These are phyloP conservation scores for Morone chrysops DNA, from an alignment of 2,113 vertebrate species.

Conservation along the genomic window DNA sequence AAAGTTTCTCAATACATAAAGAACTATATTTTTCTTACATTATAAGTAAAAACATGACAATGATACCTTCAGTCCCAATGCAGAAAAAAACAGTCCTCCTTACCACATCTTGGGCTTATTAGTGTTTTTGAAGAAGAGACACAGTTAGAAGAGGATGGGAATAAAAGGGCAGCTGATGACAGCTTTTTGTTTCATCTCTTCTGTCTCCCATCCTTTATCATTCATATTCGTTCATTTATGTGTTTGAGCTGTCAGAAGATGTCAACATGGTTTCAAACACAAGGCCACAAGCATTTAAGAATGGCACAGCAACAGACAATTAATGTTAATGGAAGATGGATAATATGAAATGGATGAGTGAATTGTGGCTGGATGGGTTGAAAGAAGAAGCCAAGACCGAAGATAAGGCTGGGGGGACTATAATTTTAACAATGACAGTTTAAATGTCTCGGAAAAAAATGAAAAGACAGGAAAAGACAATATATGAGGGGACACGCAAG, in stretches of 20 bases:
- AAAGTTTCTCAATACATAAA: not conserved
- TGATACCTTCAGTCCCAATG: not conserved
- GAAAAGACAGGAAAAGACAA: not conserved
- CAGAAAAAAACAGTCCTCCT: not conserved
- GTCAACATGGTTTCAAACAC: not conserved
- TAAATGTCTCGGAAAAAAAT: not conserved
- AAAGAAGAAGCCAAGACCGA: not conserved
- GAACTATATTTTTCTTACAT: not conserved
- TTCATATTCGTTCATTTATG: not conserved
- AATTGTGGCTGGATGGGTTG: not conserved
- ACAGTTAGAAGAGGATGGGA: not conserved
- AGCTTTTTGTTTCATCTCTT: constrained; percentile 10
- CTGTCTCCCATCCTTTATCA: not conserved
- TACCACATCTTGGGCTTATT: constrained; percentile 17
- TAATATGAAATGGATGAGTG: not conserved
- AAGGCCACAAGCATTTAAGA: not conserved
- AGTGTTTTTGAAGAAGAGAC: not conserved
- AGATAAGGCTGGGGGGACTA: not conserved
- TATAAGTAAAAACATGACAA: not conserved
- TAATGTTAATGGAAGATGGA: not conserved
- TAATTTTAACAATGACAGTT: not conserved
- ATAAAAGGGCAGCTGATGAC: not conserved
- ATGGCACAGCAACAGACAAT: not conserved
- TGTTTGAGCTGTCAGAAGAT: not conserved
- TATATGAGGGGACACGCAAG: not conserved